Evolutionary conservation across 2,888 invertebrate genomes (phyloP).

Genomic region (Eristalis intricaria): DNA sequence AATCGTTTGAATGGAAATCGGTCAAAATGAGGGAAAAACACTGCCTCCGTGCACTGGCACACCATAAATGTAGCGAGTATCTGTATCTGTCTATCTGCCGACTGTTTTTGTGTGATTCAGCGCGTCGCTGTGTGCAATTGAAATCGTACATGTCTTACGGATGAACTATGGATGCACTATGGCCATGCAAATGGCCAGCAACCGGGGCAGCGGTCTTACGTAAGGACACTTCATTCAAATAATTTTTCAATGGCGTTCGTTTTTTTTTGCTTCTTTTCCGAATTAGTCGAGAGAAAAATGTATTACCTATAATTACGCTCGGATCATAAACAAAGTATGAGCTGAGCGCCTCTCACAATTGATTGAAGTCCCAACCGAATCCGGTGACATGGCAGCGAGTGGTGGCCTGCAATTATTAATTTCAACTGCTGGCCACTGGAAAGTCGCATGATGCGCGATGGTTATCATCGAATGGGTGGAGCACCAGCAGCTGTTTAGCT

Average conservation of each 20-base stretch:
- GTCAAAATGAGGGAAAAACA: neutral
- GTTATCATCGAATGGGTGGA: no score
- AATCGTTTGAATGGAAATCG: constrained; percentile 39
- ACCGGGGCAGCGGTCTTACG: neutral
- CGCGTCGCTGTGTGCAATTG: neutral
- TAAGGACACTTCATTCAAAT: neutral
- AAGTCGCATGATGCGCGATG: no score
- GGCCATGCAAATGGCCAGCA: neutral
- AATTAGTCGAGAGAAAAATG: neutral
- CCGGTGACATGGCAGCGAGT: no score
- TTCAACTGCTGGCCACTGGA: no score
- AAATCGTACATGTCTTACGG: neutral
- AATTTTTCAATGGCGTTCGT: neutral
- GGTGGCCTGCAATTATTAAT: no score
- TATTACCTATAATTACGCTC: neutral
- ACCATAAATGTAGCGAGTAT: neutral
- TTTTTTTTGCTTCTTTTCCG: neutral
- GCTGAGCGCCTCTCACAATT: neutral
- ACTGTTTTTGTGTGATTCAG: neutral
- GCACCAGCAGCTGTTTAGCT: no score
- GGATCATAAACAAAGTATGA: neutral
- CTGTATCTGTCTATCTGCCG: neutral
- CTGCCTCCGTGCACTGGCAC: neutral
- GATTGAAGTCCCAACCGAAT: no score
- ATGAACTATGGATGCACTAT: neutral